Evolutionary conservation across 2,888 invertebrate genomes (phyloP).

Genomic region (Acanthosepion pharaonis): DNA sequence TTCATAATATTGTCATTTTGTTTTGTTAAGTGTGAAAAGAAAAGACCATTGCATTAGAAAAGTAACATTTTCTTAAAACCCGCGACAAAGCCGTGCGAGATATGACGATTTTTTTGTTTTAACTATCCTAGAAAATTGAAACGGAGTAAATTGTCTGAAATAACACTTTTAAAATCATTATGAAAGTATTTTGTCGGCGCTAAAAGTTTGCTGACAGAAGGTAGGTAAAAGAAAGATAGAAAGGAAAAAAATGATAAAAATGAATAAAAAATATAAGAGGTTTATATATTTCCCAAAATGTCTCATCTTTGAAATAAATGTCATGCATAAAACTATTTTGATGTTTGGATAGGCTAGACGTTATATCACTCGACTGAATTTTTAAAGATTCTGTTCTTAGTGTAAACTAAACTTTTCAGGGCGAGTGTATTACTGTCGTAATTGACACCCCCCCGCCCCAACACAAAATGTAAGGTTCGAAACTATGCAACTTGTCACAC

Average conservation of each 20-base stretch:
- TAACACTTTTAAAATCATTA: background rate
- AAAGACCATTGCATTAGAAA: background rate
- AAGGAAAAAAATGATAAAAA: background rate
- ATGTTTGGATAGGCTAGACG: background rate
- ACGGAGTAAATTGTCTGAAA: constrained; percentile 7
- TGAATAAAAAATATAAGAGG: background rate
- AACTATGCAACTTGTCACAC: no score
- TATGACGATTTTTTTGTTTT: background rate
- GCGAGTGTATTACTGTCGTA: background rate
- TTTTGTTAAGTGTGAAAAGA: background rate
- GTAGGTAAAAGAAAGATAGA: background rate
- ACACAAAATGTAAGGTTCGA: no score
- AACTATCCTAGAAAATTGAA: background rate
- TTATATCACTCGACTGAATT: background rate
- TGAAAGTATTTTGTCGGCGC: background rate
- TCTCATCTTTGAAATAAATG: background rate
- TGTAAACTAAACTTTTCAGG: background rate
- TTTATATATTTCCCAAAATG: background rate
- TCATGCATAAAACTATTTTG: constrained; percentile 2
- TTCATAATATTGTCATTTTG: background rate
- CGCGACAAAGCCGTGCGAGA: background rate
- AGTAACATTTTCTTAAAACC: no score
- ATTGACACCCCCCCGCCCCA: background rate
- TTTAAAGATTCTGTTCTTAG: background rate
- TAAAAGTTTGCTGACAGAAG: background rate